Evolutionary conservation across 2,888 invertebrate genomes (phyloP), one percentile per base, ranked within the genome.

Genomic region (Endotricha flammealis): DNA sequence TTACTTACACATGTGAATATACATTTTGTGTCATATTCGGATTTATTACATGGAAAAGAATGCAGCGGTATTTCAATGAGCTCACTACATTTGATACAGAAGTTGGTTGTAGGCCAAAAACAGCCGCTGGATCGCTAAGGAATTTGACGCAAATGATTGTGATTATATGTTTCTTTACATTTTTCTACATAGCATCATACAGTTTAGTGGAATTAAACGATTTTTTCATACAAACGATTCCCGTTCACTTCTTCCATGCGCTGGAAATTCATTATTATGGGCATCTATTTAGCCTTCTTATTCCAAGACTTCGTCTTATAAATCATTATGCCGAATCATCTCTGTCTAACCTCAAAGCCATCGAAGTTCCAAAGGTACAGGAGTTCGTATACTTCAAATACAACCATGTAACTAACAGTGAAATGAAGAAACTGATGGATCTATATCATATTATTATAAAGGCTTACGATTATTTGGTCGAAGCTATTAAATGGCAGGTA

Each of bases 401-500:
- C 5, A 47, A 48, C n/a, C 48, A 52, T 12, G 49, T 48, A 23
- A 41, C 41, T 23, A 53, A 62, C 24, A 54, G 44, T 39, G 49
- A 60, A 30, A 71, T 75, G 64, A 63, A 56, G 6, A 67, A 62
- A 29, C 36, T 73, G 32, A 74, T 76, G 66, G 61, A 73, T 29
- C 53, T 73, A 4, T 78, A 77, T 40, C 61, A 75, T 14, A 61
- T 60, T 12, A 47, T 70, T 10, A 67, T 71, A 6, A 66, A 61
- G 36, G 49, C 69, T n/a, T 69, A 69, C 22, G 64, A 70, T 29
- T 63, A 41, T 39, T 53, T 80, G 35, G 64, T 67, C 20, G 67
- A 72, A 37, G 69, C 77, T 1, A 61, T 78, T 12, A 77, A 76
- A 46, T 79, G 75, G 75, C 76, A 77, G 75, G 79, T 78, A 29